Conservation (phyloP, 2,888 invertebrate species). For the Trisateles emortualis region DNA sequence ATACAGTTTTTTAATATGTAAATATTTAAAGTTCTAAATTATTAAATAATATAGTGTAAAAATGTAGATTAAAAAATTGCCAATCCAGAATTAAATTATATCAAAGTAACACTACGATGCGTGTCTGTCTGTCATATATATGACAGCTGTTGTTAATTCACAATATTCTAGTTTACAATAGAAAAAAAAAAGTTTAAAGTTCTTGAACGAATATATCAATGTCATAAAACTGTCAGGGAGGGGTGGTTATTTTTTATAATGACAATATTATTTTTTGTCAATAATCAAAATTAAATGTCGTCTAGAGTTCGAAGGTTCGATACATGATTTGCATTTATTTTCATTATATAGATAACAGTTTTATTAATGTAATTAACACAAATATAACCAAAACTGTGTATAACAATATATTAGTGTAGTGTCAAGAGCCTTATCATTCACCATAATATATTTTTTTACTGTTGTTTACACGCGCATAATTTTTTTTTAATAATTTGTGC, state of each 20-base stretch:
- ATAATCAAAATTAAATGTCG: slow-evolving; percentile 43
- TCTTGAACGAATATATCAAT: slow-evolving; percentile 30
- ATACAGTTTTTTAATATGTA: too few relatives aligned
- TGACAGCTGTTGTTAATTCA: too few relatives aligned
- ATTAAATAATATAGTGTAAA: too few relatives aligned
- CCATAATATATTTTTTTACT: slow-evolving; percentile 19
- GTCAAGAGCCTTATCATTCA: slow-evolving; percentile 25
- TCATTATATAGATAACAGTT: slow-evolving; percentile 21
- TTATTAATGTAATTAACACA: slow-evolving; percentile 18
- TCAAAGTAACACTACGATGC: too few relatives aligned
- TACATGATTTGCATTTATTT: slow-evolving; percentile 41
- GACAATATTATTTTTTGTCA: slow-evolving; percentile 2
- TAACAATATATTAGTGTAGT: slow-evolving; percentile 28
- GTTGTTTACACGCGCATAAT: slow-evolving; percentile 22
- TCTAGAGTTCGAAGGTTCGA: slow-evolving; percentile 63
- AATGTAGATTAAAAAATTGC: too few relatives aligned
- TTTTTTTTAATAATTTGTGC: slow-evolving; percentile 14
- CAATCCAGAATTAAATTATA: too few relatives aligned
- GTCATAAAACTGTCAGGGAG: slow-evolving; percentile 18
- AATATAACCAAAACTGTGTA: slow-evolving; percentile 16
- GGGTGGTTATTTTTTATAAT: slow-evolving; percentile 3
- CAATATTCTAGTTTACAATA: too few relatives aligned
- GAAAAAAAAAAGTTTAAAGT: too few relatives aligned
- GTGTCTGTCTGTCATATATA: too few relatives aligned
- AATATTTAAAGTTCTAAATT: too few relatives aligned